Evolutionary conservation across 2,797 vertebrate species (phyloP).

Genomic region (Garrulus glandarius): DNA sequence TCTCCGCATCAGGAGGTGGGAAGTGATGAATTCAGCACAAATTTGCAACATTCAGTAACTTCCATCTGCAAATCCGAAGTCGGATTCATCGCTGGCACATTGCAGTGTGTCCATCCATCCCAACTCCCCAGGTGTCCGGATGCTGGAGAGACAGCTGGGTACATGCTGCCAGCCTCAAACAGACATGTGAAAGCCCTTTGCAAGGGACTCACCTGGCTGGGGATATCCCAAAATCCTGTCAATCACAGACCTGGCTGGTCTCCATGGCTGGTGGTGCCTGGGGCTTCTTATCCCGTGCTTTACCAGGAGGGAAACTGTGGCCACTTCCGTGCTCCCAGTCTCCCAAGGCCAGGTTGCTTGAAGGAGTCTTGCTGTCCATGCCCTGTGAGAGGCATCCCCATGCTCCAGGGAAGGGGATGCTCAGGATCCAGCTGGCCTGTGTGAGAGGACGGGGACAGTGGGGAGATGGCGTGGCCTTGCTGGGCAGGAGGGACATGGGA

Average conservation of each 20-base stretch:
- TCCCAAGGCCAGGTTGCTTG: not conserved
- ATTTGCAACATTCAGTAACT: not conserved
- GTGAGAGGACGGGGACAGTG: accelerated
- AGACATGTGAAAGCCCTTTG: not conserved
- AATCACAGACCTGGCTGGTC: not conserved
- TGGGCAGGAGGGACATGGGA: not conserved
- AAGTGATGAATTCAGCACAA: not conserved
- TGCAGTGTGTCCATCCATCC: not conserved
- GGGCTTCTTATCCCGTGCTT: not conserved
- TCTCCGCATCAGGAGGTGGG: not conserved
- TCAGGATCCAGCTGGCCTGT: not conserved
- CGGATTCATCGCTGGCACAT: accelerated
- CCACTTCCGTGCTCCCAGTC: not conserved
- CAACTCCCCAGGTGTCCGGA: not conserved
- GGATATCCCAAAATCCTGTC: not conserved
- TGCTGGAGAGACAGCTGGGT: not conserved
- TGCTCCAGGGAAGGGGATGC: not conserved
- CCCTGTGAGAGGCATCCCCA: not conserved
- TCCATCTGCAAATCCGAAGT: not conserved
- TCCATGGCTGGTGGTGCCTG: not conserved
- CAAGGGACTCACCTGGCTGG: not conserved
- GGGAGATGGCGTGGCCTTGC: accelerated
- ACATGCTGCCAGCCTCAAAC: not conserved
- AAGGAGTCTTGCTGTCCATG: not conserved
- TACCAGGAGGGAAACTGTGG: not conserved